Percentiles rank a stretch among this genome's conserved stretches.
Evolutionary conservation across 2,113 vertebrate genomes (phyloP).

Genomic region (Pseudolaguvia tuberculata): DNA sequence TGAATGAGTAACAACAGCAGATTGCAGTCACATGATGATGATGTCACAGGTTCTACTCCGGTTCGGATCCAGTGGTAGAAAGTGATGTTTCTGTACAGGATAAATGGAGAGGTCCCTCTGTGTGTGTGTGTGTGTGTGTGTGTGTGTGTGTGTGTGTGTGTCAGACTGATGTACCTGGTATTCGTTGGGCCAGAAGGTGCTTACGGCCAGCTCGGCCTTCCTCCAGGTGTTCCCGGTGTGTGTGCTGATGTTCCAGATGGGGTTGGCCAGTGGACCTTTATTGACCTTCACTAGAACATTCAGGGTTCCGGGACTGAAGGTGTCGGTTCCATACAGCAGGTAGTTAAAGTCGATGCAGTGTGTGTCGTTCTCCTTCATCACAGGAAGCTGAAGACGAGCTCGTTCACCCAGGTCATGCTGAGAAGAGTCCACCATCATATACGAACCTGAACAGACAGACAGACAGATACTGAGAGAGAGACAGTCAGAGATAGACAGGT

Average conservation of each 20-base stretch:
- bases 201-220: conserved; percentile 90
- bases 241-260: conserved; percentile 95
- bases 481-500: not conserved
- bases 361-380: conserved; percentile 98
- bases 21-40: too few species aligned
- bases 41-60: too few species aligned
- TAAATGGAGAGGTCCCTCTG: not conserved
- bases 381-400: conserved; percentile 87
- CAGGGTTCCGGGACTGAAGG: conserved; percentile 83
- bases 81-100: not conserved
- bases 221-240: conserved; percentile 85
- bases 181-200: conserved; percentile 98
- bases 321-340: conserved; percentile 81
- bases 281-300: conserved; percentile 94
- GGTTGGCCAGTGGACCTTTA: conserved; percentile 90
- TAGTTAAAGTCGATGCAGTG: conserved; percentile 99
- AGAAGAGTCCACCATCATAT: conserved; percentile 92
- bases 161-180: conserved; percentile 78
- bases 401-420: conserved; percentile 87
- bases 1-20: too few species aligned
- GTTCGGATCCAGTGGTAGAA: too few species aligned
- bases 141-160: not conserved
- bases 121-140: not conserved
- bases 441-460: conserved; percentile 79
- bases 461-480: not conserved